Evolutionary conservation across 2,888 invertebrate species (phyloP), one percentile per base, ranked within the genome.

Genomic region (Tanypteryx hageni): DNA sequence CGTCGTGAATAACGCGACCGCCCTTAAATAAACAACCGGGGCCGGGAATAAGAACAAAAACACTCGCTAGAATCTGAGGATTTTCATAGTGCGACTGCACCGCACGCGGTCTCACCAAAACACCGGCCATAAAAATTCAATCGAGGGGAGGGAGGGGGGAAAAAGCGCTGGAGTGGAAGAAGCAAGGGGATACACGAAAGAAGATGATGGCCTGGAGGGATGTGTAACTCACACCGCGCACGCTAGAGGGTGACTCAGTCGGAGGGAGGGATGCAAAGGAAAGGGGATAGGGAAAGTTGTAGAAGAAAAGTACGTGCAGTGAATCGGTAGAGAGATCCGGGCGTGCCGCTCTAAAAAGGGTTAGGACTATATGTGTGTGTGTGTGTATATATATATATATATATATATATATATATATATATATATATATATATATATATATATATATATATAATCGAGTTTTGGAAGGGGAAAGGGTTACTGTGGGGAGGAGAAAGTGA

Each of bases 311-410:
- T 1, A 44, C 44, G 44, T 44, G 44, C 44, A 44, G 44, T 18
- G 68, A 68, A 68, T 16, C 18, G 14, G 14, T 18, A 61, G 18
- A 61, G 18, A 68, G 68, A 76, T 76, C 76, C 76, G 27, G 22
- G 76, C 76, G 76, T 22, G 76, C 76, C 76, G 76, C 11, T 76
- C 76, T 27, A 11, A 76, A 76, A 76, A 76, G 76, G 22, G 76
- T 76, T 76, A 76, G 76, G 76, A 76, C 76, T 76, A 22, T n/a
- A 76, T n/a, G n/a, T n/a, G n/a, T n/a, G n/a, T n/a, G n/a, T n/a
- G n/a, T n/a, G n/a, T n/a, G n/a, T 76, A 76, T 76, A 76, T 22
- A 22, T 76, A 76, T 76, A 27, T 76, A 76, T 76, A 76, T 27
- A 5, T 44, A 44, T 44, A n/a, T 44, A 44, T 44, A 44, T 44